phyloP scores from a whole-genome alignment of 2,797 vertebrate species.

The Sebastes diploproa region DNA sequence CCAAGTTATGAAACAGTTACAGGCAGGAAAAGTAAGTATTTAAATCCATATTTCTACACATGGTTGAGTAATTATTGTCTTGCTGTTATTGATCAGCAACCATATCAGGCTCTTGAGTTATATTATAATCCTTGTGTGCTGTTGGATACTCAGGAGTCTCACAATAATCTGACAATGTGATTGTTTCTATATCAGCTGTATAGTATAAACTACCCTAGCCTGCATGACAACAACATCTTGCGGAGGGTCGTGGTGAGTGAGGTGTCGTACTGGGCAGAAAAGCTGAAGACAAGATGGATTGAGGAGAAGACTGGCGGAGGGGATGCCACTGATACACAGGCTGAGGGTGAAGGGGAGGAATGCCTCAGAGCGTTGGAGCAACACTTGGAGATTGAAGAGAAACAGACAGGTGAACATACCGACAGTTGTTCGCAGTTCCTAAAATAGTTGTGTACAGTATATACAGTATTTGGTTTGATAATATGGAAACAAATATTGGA shows the following conservation, averaged over 20 bases:
- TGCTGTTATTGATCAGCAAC: background rate
- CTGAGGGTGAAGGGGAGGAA: constrained; percentile 4
- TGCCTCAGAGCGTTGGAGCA: background rate
- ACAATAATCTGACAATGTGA: background rate
- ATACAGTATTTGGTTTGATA: background rate
- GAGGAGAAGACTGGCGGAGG: background rate
- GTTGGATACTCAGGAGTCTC: background rate
- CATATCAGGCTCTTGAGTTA: background rate
- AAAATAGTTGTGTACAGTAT: background rate
- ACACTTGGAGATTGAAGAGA: background rate
- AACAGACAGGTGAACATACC: constrained; percentile 13
- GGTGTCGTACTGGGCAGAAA: constrained; percentile 81
- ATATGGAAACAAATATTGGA: background rate
- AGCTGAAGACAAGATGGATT: constrained; percentile 75
- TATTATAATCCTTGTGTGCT: background rate
- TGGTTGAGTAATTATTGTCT: background rate
- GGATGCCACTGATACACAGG: background rate
- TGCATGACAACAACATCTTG: constrained; percentile 88
- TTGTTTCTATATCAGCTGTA: constrained; percentile 82
- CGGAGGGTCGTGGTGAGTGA: constrained; percentile 83
- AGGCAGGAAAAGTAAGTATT: background rate
- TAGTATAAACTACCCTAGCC: constrained; percentile 88
- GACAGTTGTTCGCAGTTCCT: background rate
- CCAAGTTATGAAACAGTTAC: background rate
- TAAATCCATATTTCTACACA: background rate